Conservation (phyloP, 2,797 vertebrate species). For the Prunella strophiata region DNA sequence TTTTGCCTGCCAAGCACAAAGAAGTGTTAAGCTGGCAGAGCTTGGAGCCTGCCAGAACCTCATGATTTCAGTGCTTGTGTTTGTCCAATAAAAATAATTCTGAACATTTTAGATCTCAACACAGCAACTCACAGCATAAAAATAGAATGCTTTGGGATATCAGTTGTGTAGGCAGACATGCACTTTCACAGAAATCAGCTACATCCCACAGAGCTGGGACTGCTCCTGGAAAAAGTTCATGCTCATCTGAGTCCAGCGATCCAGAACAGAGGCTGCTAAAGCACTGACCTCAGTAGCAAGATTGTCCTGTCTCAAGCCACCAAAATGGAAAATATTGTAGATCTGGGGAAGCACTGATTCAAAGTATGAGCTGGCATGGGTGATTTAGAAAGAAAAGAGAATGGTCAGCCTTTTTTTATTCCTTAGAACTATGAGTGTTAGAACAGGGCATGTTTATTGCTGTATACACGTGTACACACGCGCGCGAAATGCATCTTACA, state of each 20-base stretch:
- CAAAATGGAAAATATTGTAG: neutral
- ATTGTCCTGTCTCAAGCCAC: neutral
- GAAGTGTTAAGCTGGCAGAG: conserved; percentile 28
- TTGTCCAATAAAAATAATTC: conserved; percentile 53
- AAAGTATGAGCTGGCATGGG: neutral
- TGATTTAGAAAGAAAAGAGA: neutral
- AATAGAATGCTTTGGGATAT: conserved; percentile 46
- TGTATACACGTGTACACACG: neutral
- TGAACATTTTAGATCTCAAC: conserved; percentile 26
- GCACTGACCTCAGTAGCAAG: neutral
- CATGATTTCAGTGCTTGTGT: neutral
- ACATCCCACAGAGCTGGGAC: neutral
- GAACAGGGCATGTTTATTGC: neutral
- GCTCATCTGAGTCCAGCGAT: neutral
- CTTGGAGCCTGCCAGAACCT: conserved; percentile 9
- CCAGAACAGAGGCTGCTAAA: neutral
- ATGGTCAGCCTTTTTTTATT: neutral
- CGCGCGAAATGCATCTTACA: rapidly evolving
- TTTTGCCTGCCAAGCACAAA: conserved; percentile 21
- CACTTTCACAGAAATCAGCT: neutral
- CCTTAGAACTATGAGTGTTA: neutral
- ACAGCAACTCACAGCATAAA: conserved; percentile 22
- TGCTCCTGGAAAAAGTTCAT: neutral
- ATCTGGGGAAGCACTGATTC: neutral
- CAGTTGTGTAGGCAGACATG: conserved; percentile 28